A percentile compares a stretch with the other conserved stretches of the same genome.
Evolutionary conservation across 2,797 vertebrate genomes (phyloP).

Genomic region (Eulemur mongoz): DNA sequence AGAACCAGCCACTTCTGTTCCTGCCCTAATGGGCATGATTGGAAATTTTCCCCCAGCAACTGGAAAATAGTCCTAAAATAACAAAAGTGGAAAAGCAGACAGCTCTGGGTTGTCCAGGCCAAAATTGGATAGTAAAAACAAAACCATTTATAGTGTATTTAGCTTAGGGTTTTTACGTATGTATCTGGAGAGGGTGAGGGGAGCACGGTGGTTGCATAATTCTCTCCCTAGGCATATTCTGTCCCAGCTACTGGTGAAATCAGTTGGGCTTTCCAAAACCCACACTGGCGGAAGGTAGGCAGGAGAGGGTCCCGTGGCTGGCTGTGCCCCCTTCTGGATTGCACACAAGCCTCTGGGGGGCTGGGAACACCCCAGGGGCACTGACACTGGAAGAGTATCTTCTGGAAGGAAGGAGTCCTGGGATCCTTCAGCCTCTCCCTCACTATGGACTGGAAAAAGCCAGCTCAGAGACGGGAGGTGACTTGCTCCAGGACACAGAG

Average conservation of each 20-base stretch:
- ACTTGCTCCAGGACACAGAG: neutral
- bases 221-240: neutral
- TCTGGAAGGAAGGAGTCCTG: neutral
- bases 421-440: neutral
- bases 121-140: neutral
- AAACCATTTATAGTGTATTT: neutral
- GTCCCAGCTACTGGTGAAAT: neutral
- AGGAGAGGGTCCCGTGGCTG: accelerated
- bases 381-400: neutral
- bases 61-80: constrained; percentile 54
- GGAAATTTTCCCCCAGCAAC: neutral
- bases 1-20: neutral
- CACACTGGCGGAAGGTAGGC: neutral
- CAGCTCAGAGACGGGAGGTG: neutral
- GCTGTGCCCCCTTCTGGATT: neutral
- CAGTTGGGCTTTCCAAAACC: neutral
- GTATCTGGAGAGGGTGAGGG: neutral
- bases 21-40: neutral
- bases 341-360: neutral
- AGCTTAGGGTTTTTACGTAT: neutral
- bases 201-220: accelerated
- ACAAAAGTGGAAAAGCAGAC: constrained; percentile 17
- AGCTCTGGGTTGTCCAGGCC: neutral
- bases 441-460: neutral
- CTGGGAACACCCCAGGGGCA: neutral